phyloP scores from a whole-genome alignment of 2,888 invertebrate species.

The Lasioglossum marginatum region DNA sequence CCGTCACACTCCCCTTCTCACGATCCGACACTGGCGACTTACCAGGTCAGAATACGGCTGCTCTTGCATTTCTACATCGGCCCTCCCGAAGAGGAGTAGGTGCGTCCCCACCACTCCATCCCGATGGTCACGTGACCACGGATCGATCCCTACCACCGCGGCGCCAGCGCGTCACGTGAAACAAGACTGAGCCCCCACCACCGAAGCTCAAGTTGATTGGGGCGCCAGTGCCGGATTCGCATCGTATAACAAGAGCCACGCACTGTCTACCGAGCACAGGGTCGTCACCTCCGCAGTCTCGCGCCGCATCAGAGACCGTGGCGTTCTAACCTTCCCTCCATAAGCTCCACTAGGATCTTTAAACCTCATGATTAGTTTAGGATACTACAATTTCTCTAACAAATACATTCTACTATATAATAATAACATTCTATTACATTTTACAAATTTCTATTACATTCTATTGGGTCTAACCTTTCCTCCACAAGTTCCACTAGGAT shows the following conservation, averaged over 20 bases:
- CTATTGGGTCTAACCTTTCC: too few species aligned
- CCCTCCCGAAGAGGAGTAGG: slow-evolving; percentile 58
- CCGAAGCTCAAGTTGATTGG: slow-evolving; percentile 77
- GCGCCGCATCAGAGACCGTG: not conserved
- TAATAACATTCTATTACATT: too few species aligned
- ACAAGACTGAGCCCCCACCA: slow-evolving; percentile 50
- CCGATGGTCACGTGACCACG: slow-evolving; percentile 59
- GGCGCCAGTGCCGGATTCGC: slow-evolving; percentile 75
- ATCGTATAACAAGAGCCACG: slow-evolving; percentile 78
- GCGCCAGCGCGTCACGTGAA: slow-evolving; percentile 70
- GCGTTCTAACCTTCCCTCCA: not conserved
- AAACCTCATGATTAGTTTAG: not conserved
- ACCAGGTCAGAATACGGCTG: slow-evolving; percentile 83
- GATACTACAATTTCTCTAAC: too few species aligned
- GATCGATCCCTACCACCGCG: slow-evolving; percentile 61
- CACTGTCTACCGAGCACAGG: not conserved
- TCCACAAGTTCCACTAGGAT: too few species aligned
- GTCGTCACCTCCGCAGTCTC: not conserved
- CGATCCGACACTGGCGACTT: slow-evolving; percentile 83
- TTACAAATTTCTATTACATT: too few species aligned
- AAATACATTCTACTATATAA: too few species aligned
- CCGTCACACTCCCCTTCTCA: slow-evolving; percentile 62
- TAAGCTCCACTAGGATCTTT: not conserved
- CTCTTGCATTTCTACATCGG: slow-evolving; percentile 58
- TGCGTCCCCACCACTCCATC: slow-evolving; percentile 59